These are phyloP conservation scores for Trogon surrucura DNA, from an alignment of 2,113 vertebrate species.

Conservation along the genomic window DNA sequence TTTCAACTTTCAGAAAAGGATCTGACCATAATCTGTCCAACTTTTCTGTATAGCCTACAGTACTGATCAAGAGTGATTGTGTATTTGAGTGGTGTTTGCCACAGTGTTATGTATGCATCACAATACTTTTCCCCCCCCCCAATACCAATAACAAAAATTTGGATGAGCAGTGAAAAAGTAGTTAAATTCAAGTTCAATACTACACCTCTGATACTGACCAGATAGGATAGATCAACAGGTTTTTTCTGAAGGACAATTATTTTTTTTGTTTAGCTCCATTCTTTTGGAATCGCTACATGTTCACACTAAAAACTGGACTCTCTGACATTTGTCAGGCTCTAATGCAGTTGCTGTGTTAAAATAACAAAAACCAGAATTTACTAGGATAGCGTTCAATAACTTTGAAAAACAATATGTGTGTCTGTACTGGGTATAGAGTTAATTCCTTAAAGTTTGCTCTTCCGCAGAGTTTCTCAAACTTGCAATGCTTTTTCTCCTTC, in stretches of 20 bases:
- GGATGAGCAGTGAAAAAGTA: neutral
- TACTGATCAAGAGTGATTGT: neutral
- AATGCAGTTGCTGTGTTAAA: neutral
- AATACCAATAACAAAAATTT: neutral
- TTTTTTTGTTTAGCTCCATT: neutral
- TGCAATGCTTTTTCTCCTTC: neutral
- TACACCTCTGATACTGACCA: neutral
- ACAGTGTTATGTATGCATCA: neutral
- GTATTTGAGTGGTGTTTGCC: neutral
- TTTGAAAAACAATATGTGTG: neutral
- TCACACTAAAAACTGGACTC: neutral
- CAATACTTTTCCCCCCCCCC: neutral
- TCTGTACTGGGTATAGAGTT: neutral
- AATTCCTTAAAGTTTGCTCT: neutral
- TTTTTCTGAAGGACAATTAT: neutral
- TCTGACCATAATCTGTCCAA: neutral
- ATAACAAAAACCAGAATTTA: neutral
- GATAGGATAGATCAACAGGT: neutral
- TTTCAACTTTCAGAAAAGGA: neutral
- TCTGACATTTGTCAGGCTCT: neutral
- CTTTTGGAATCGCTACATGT: neutral
- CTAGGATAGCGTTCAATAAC: neutral
- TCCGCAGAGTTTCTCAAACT: neutral
- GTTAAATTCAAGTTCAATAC: neutral
- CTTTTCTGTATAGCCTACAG: neutral